Percentiles rank a stretch among this genome's conserved stretches.
Evolutionary conservation across 2,888 invertebrate species (phyloP).

Genomic region (Neria commutata): DNA sequence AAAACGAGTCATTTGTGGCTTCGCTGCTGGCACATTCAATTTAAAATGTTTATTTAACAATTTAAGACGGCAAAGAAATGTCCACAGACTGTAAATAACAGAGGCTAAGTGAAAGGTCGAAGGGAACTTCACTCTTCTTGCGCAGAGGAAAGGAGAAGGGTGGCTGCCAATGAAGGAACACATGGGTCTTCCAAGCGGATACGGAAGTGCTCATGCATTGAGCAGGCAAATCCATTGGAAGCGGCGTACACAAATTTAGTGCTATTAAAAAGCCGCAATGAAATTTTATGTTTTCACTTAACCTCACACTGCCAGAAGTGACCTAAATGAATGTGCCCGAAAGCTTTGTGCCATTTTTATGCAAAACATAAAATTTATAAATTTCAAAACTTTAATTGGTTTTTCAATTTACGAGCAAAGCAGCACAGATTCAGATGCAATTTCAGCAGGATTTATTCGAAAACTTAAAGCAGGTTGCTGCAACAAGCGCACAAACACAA

Average conservation of each 20-base stretch:
- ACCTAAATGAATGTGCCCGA: no score
- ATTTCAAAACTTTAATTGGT: background rate
- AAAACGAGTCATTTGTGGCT: background rate
- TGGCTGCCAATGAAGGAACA: no score
- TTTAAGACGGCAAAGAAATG: background rate
- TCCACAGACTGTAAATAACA: background rate
- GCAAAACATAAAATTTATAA: background rate
- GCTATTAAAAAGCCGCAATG: background rate
- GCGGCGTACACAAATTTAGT: background rate
- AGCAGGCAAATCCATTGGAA: background rate
- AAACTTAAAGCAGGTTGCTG: no score
- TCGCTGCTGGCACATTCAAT: background rate
- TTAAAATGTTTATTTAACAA: slow-evolving; percentile 7
- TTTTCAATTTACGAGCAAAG: background rate
- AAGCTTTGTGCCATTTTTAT: no score
- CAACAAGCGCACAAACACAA: slow-evolving; percentile 4
- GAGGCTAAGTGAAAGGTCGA: background rate
- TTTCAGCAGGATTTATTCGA: no score
- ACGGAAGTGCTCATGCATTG: background rate
- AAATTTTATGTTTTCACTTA: no score
- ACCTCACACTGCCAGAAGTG: no score
- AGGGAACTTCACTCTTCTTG: background rate
- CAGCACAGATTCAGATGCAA: no score
- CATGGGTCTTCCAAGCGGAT: background rate
- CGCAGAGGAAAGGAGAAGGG: no score